These are phyloP conservation scores for Bufo bufo DNA, from an alignment of 2,113 vertebrate species.

Conservation along the genomic window DNA sequence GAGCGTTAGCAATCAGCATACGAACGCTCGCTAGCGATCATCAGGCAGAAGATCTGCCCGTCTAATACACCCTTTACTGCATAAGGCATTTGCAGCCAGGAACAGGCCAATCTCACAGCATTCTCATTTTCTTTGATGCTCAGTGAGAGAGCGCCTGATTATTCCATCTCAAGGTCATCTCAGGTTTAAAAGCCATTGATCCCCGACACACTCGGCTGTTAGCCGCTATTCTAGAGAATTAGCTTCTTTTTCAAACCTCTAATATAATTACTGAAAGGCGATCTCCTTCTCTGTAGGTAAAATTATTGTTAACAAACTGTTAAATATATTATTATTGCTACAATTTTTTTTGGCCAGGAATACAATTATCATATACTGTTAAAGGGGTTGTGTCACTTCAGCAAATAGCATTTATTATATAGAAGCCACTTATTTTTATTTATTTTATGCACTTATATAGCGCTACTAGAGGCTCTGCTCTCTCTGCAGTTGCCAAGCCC, in stretches of 20 bases:
- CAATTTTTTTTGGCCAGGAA: not conserved
- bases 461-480: too few species aligned
- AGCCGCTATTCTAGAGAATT: slow-evolving; percentile 35
- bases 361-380: not conserved
- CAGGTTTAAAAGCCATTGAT: slow-evolving; percentile 48
- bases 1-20: too few species aligned
- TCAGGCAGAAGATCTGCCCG: too few species aligned
- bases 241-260: not conserved
- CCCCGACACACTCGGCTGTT: not conserved
- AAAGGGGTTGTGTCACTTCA: too few species aligned
- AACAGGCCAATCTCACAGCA: slow-evolving; percentile 39
- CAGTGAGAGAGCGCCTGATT: slow-evolving; percentile 35
- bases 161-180: slow-evolving; percentile 50
- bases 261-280: slow-evolving; percentile 8
- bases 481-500: too few species aligned
- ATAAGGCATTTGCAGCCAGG: not conserved
- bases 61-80: slow-evolving; percentile 22
- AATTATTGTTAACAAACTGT: not conserved
- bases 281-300: not conserved
- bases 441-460: too few species aligned
- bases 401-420: too few species aligned
- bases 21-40: too few species aligned
- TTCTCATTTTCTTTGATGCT: slow-evolving; percentile 32
- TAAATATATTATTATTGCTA: not conserved
- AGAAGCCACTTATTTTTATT: too few species aligned